Evolutionary conservation across 2,113 vertebrate species (phyloP).

Genomic region (Thomomys bottae): DNA sequence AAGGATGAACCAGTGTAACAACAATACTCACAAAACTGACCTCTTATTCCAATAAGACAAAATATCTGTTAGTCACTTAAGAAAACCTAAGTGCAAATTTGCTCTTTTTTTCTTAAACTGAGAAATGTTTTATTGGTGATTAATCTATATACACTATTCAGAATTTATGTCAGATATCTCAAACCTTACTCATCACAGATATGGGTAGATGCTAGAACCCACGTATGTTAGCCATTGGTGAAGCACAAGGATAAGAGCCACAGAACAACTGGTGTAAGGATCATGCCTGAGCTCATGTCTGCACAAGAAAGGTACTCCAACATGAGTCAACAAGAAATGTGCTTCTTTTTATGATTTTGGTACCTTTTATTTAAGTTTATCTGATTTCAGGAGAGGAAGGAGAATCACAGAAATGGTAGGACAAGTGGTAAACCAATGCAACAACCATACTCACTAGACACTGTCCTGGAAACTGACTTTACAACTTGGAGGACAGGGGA

Average conservation of each 20-base stretch:
- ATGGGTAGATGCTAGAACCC: neutral
- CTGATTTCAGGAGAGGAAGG: too few relatives aligned
- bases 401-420: too few relatives aligned
- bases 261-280: neutral
- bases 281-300: slow-evolving; percentile 2
- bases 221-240: neutral
- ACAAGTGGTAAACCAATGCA: too few relatives aligned
- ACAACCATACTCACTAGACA: too few relatives aligned
- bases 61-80: neutral
- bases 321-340: neutral
- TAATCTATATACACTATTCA: neutral
- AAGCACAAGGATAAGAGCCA: neutral
- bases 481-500: too few relatives aligned
- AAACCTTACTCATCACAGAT: neutral
- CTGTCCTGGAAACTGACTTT: too few relatives aligned
- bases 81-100: neutral
- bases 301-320: neutral
- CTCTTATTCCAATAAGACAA: neutral
- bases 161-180: slow-evolving; percentile 41
- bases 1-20: too few relatives aligned
- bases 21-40: too few relatives aligned
- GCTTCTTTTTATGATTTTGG: too few relatives aligned
- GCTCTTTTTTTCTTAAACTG: neutral
- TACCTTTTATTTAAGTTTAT: too few relatives aligned
- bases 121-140: neutral